Evolutionary conservation across 2,113 vertebrate species (phyloP), one percentile per base, ranked within the genome.

Genomic region (Poeciliopsis prolifica): DNA sequence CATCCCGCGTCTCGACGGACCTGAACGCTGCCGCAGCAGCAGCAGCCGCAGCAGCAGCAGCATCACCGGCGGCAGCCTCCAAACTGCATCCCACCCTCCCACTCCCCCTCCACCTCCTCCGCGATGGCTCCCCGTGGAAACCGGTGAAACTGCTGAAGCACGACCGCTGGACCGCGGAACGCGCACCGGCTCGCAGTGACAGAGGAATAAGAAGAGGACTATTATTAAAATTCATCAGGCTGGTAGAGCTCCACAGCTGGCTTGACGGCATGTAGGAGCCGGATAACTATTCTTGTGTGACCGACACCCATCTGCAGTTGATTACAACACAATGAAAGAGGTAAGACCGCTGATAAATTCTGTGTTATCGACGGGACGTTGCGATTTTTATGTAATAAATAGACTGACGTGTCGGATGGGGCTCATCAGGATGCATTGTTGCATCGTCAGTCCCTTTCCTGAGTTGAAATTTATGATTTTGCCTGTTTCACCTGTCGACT

Each of bases 1-100:
- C 90, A 89, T 92, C 90, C 87, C 85, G 87, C 85, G 90, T 92
- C 92, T 91, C 90, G 65, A 87, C 77, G 82, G 91, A 89, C 77
- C 86, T 67, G 72, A 91, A 83, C 81, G 85, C 89, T 81, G 91
- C 92, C 44, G 44, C 61, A 31, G 64, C 64, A 85, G 83, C 90
- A 91, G 17, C 92, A 75, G 89, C 90, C 84, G 83, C 90, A 91
- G 17, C 89, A 85, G 90, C 92, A 74, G 89, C 89, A 86, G 80
- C 90, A 91, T 78, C 91, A 86, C 87, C 85, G 86, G 88, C 82
- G 86, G 88, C 82, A 82, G 88, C 86, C 82, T 90, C 88, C 81
- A 42, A 86, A 88, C 92, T 88, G 90, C 90, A 89, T 90, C 78
- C 88, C 81, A 83, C 77, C 4, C 30, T 4, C 30, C 30, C 2